These are phyloP conservation scores for Trialeurodes vaporariorum DNA, from an alignment of 1,140 invertebrate genomes.

Conservation along the genomic window DNA sequence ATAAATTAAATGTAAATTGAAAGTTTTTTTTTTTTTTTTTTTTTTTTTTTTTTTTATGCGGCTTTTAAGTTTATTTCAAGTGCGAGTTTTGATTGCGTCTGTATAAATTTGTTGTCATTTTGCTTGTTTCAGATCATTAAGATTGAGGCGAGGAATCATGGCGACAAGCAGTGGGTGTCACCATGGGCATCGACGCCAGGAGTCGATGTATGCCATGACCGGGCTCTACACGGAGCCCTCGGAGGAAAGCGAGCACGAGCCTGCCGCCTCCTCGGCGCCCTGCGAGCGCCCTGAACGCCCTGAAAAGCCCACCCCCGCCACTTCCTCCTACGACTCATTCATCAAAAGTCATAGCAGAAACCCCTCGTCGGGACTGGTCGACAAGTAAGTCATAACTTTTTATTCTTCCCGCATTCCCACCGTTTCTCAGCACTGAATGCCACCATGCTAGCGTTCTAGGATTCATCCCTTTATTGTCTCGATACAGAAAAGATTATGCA, in stretches of 20 bases:
- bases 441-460: no score
- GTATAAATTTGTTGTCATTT: no score
- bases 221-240: conserved; percentile 64
- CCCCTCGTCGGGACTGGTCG: conserved; percentile 50
- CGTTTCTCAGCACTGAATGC: conserved; percentile 26
- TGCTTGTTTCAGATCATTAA: no score
- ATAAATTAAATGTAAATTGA: no score
- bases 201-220: conserved; percentile 77
- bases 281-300: neutral
- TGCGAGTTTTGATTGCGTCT: no score
- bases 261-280: conserved; percentile 30
- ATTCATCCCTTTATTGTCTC: no score
- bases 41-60: neutral
- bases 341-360: conserved; percentile 66
- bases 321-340: conserved; percentile 39
- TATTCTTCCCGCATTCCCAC: neutral
- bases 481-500: no score
- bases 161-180: neutral
- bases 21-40: no score
- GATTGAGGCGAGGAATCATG: neutral
- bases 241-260: conserved; percentile 38
- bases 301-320: conserved; percentile 19
- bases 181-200: conserved; percentile 52
- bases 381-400: conserved; percentile 40
- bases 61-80: neutral